Evolutionary conservation across 2,113 vertebrate genomes (phyloP), one percentile per base, ranked within the genome.

Genomic region (Agapornis roseicollis): DNA sequence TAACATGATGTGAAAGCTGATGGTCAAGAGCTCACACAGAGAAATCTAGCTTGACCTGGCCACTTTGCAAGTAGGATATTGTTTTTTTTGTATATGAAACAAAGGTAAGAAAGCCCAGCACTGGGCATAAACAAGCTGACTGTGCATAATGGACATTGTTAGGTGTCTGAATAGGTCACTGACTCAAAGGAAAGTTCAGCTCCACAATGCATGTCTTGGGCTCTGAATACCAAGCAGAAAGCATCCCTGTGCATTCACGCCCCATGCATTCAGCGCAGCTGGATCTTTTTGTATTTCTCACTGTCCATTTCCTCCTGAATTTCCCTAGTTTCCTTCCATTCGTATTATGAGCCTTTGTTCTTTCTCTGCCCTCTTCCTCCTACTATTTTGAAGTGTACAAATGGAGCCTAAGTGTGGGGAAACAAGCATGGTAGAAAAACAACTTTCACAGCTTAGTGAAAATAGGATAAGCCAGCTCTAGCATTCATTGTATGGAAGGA

Each of bases 311-410:
- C 97, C 96, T 97, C 89, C 88, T 68, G 79, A 73, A 89, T 96
- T 96, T 95, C 93, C 89, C 94, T 85, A 37, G 94, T 91, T 98
- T 97, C 97, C 97, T 96, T 95, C 90, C 90, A 96, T 97, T 98
- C 1, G 91, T 96, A 88, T 82, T 95, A 88, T 9, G 65, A 95
- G 80, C 68, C 85, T 97, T 96, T 97, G 94, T 97, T 97, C 93
- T 88, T 97, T 95, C 88, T 97, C 96, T 97, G 89, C 52, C 70
- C 93, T 96, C 83, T 97, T 98, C 97, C 97, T 97, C 94, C 91
- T 92, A 31, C 95, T 97, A 95, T 94, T 96, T 83, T 73, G 53
- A 80, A 95, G 82, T 1, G 41, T 85, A 55, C 64, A 96, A 81
- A 88, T 72, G 74, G 49, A 88, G 92, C 47, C 63, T 37, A 72